Conservation (phyloP, 30 jellyfish, hydroid and myxozoan species). For the Catostylus mosaicus region DNA sequence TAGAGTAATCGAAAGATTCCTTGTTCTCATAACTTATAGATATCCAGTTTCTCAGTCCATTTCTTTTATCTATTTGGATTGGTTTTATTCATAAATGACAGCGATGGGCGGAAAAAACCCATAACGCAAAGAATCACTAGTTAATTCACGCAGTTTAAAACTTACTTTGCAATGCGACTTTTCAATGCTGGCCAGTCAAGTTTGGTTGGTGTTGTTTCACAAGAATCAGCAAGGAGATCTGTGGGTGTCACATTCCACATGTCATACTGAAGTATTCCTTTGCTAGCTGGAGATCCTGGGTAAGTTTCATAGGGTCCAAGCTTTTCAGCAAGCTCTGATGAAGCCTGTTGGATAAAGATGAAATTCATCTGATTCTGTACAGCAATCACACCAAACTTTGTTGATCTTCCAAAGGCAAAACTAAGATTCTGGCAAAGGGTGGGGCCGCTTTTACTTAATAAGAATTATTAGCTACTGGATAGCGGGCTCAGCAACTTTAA, state of each 20-base stretch:
- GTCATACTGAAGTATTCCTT: slow-evolving; percentile 95
- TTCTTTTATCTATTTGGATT: too few species aligned
- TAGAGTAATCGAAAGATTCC: too few species aligned
- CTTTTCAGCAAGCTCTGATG: slow-evolving; percentile 93
- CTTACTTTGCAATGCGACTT: slow-evolving; percentile 81
- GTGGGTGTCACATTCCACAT: slow-evolving; percentile 99
- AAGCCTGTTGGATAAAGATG: slow-evolving; percentile 55
- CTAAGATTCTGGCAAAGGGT: too few species aligned
- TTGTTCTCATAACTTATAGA: too few species aligned
- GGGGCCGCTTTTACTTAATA: too few species aligned
- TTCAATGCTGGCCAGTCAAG: slow-evolving; percentile 98
- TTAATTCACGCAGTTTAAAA: too few species aligned
- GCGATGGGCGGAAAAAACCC: background rate
- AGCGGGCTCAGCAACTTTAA: too few species aligned
- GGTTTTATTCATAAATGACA: background rate
- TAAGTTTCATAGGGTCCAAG: slow-evolving; percentile 91
- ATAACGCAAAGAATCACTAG: background rate
- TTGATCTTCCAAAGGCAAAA: too few species aligned
- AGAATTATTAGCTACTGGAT: too few species aligned
- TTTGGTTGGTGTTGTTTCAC: slow-evolving; percentile 52
- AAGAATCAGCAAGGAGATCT: slow-evolving; percentile 68
- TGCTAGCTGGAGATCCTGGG: slow-evolving; percentile 96
- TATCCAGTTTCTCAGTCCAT: too few species aligned
- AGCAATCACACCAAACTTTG: too few species aligned
- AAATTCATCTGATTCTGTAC: background rate